phyloP scores from a whole-genome alignment of 2,888 invertebrate genomes.

The Mythimna albipuncta region DNA sequence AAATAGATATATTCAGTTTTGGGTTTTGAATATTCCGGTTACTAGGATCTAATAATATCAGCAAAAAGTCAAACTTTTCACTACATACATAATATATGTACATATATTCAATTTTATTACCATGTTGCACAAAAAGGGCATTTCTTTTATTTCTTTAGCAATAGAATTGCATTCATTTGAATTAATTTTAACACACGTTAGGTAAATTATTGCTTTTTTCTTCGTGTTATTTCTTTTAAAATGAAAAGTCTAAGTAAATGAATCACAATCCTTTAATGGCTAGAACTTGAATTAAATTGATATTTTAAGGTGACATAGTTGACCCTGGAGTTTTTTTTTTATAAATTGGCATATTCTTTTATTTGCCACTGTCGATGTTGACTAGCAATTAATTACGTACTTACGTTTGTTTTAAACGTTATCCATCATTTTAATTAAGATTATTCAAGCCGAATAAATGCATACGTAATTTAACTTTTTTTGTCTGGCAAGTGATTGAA shows the following conservation, averaged over 20 bases:
- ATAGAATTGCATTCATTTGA: constrained; percentile 42
- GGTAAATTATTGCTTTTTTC: constrained; percentile 61
- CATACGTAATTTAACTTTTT: constrained; percentile 17
- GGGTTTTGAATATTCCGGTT: neutral
- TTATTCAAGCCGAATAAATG: constrained; percentile 32
- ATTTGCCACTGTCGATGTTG: constrained; percentile 64
- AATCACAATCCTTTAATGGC: constrained; percentile 71
- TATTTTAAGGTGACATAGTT: constrained; percentile 76
- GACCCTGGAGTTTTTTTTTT: constrained; percentile 72
- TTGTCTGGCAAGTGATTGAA: constrained; percentile 20
- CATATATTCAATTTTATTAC: too few species aligned
- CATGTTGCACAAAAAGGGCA: too few species aligned
- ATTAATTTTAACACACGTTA: constrained; percentile 51
- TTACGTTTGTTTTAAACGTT: constrained; percentile 19
- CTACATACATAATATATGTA: neutral
- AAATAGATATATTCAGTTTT: neutral
- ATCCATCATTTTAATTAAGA: constrained; percentile 20
- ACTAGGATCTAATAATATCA: neutral
- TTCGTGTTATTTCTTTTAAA: constrained; percentile 67
- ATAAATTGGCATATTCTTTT: constrained; percentile 67
- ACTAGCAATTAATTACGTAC: constrained; percentile 28
- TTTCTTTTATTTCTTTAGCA: constrained; percentile 32
- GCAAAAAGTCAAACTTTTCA: constrained; percentile 4
- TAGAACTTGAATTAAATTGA: constrained; percentile 64
- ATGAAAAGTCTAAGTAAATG: constrained; percentile 74